Percentiles rank a stretch among this genome's conserved stretches.
Conservation (phyloP, 2,797 vertebrate genomes). For the Pelochelys cantorii region DNA sequence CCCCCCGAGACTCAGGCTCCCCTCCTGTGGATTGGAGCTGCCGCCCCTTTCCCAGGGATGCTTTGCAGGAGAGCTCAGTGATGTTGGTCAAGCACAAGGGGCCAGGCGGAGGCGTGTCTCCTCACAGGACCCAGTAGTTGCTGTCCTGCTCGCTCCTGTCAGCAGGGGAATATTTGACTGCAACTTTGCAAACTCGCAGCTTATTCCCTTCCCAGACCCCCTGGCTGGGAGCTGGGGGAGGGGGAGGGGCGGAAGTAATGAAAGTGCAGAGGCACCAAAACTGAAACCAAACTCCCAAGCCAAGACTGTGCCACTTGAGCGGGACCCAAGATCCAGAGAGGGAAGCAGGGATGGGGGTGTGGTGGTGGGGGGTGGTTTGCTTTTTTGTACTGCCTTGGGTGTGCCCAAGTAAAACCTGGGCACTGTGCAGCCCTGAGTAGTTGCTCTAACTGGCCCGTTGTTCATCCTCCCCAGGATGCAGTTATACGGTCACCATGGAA, state of each 20-base stretch:
- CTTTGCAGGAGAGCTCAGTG: neutral
- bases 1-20: neutral
- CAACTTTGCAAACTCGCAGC: neutral
- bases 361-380: neutral
- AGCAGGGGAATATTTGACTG: neutral
- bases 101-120: neutral
- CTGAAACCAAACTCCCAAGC: neutral
- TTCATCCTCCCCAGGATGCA: neutral
- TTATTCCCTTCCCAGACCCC: neutral
- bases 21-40: neutral
- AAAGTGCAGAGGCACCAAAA: neutral
- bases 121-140: neutral
- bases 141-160: neutral
- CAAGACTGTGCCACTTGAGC: neutral
- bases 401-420: neutral
- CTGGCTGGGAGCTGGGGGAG: neutral
- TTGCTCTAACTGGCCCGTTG: neutral
- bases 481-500: neutral
- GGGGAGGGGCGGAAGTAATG: neutral
- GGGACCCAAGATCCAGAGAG: neutral
- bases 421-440: neutral
- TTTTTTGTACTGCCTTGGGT: neutral
- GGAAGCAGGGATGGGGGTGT: neutral
- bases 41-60: fast-evolving
- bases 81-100: neutral